Base-by-base conservation (phyloP, 1,140 invertebrate genomes). In the Callitettix versicolor region DNA sequence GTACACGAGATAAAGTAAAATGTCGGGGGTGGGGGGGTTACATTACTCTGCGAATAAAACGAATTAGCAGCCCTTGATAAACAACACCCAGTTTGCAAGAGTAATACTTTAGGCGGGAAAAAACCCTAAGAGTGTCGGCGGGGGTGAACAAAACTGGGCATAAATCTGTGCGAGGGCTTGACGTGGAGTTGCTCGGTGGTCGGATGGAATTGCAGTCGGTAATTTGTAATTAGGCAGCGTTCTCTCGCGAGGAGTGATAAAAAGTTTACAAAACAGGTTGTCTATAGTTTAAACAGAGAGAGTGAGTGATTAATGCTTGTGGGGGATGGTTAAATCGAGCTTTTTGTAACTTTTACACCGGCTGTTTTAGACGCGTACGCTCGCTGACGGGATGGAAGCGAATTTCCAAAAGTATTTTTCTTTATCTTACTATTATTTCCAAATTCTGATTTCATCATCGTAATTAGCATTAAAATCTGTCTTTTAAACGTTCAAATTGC, bases 1-100 rank as follows among this genome's bases (percentile, higher is more conserved):
- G 26, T 4, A 30, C 26, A 9, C 3, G 26, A 30, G 26, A 30
- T 30, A 30, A 30, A 30, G 26, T 30, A 3, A 30, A 30, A 30
- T 30, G 9, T 3, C 3, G 26, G 9, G 26, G 26, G 26, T 3
- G 26, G 9, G 26, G 26, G 9, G 26, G 38, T 15, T 44, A 18
- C 17, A 44, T 44, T 44, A 44, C n/a, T 44, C 42, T 20, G 14
- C 26, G 42, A 22, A 44, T 44, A 44, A 44, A 44, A 44, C 42
- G 42, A 44, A 44, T 44, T 44, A 44, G 42, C 17, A 30, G 18
- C 17, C 3, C 42, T 44, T 44, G 42, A 44, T 44, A 44, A 44
- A 44, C 42, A 44, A 22, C 17, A 44, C 17, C 42, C 42, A 22
- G 17, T 44, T 20, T 44, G 22, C 42, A 44, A 44, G 42, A 44